Percentiles rank a stretch among this genome's conserved stretches.
These are phyloP conservation scores for Neuroterus valhalla DNA, from an alignment of 1,140 invertebrate genomes.

Conservation along the genomic window DNA sequence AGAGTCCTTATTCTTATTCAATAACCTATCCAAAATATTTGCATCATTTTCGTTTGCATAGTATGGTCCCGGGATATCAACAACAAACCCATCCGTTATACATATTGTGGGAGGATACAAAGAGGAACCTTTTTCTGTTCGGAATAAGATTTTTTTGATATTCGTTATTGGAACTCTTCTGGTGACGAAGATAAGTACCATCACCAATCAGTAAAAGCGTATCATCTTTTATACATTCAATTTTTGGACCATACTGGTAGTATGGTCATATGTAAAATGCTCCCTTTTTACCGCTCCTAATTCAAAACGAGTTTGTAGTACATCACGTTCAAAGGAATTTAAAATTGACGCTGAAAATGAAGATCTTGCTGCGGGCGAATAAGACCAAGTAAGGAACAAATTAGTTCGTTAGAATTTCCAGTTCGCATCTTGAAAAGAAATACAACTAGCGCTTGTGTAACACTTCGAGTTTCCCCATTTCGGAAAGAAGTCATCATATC, in stretches of 20 bases:
- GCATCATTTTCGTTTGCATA: too few relatives aligned
- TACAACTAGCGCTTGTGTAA: constrained; percentile 36
- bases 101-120: constrained; percentile 3
- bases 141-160: constrained; percentile 29
- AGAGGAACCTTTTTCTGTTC: constrained; percentile 9
- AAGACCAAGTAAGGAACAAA: constrained; percentile 31
- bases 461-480: constrained; percentile 31
- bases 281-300: constrained; percentile 14
- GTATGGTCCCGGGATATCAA: not conserved
- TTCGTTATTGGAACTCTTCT: constrained; percentile 17
- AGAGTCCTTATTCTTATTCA: too few relatives aligned
- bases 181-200: too few relatives aligned
- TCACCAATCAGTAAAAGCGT: constrained; percentile 1
- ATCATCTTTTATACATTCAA: constrained; percentile 14
- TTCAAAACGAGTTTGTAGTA: constrained; percentile 36
- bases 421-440: constrained; percentile 42
- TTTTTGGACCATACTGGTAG: constrained; percentile 26
- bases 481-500: constrained; percentile 36
- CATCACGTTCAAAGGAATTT: constrained; percentile 42
- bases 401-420: constrained; percentile 37
- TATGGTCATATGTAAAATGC: constrained; percentile 34
- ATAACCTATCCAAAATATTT: too few relatives aligned
- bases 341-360: constrained; percentile 23
- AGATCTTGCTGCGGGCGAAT: constrained; percentile 28
- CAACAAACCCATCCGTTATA: not conserved